Conservation (phyloP, 2,113 vertebrate species). For the Catharus fuscescens region DNA sequence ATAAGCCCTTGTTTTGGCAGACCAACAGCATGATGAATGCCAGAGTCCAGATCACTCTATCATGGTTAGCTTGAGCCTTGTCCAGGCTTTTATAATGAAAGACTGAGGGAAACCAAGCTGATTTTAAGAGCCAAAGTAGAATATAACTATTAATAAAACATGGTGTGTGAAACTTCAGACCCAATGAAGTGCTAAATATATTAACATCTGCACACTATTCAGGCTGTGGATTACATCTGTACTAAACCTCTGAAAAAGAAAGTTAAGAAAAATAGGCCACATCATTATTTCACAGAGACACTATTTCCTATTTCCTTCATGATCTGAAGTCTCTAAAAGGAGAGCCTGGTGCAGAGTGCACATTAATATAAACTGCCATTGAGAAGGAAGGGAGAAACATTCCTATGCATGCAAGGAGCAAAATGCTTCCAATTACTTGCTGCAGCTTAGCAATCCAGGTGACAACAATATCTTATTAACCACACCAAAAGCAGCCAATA, state of each 20-base stretch:
- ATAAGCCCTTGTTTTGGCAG: neutral
- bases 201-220: neutral
- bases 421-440: neutral
- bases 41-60: neutral
- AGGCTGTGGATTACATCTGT: neutral
- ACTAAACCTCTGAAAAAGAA: neutral
- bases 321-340: neutral
- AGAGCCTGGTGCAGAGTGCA: neutral
- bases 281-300: neutral
- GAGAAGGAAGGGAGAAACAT: neutral
- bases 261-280: neutral
- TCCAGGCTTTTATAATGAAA: neutral
- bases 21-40: neutral
- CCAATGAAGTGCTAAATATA: neutral
- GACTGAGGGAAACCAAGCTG: neutral
- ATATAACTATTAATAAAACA: neutral
- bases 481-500: fast-evolving
- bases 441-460: neutral
- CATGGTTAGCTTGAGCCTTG: neutral
- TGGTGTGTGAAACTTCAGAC: neutral
- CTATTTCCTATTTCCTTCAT: neutral
- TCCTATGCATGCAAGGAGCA: neutral
- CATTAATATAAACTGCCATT: neutral
- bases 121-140: neutral
- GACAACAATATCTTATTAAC: neutral